Evolutionary conservation across 2,113 vertebrate genomes (phyloP).

Genomic region (Ivindomyrus marchei): DNA sequence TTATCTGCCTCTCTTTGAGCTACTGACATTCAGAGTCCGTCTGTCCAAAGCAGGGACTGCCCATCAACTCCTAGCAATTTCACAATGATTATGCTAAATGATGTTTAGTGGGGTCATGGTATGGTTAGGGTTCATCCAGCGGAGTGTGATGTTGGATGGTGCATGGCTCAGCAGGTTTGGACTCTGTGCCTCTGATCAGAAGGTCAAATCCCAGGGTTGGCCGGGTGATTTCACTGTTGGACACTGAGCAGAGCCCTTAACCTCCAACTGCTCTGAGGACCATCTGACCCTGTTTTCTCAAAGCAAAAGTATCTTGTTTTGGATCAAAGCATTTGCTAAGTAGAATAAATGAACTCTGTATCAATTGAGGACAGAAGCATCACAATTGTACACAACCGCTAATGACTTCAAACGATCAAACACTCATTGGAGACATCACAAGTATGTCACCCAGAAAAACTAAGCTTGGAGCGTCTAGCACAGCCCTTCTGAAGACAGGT

Average conservation of each 20-base stretch:
- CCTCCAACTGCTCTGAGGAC: background rate
- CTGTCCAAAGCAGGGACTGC: background rate
- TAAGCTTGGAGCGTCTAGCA: background rate
- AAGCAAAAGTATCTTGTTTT: background rate
- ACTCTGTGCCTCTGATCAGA: background rate
- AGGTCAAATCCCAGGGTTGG: background rate
- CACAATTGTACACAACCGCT: background rate
- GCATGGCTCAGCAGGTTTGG: background rate
- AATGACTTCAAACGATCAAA: background rate
- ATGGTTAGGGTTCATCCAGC: background rate
- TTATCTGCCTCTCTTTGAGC: background rate
- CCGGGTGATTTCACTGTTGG: background rate
- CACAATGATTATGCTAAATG: background rate
- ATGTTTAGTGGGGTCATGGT: background rate
- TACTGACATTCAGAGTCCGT: background rate
- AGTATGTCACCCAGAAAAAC: background rate
- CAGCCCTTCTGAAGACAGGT: background rate
- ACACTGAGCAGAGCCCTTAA: background rate
- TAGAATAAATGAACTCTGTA: background rate
- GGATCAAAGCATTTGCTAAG: background rate
- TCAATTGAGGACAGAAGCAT: background rate
- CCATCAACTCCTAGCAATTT: background rate
- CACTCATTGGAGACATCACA: background rate
- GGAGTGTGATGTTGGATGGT: background rate
- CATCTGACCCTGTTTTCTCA: background rate